A percentile compares a stretch with the other conserved stretches of the same genome.
These are phyloP conservation scores for Lordiphosa mommai DNA, from an alignment of 1,140 invertebrate species.

Conservation along the genomic window DNA sequence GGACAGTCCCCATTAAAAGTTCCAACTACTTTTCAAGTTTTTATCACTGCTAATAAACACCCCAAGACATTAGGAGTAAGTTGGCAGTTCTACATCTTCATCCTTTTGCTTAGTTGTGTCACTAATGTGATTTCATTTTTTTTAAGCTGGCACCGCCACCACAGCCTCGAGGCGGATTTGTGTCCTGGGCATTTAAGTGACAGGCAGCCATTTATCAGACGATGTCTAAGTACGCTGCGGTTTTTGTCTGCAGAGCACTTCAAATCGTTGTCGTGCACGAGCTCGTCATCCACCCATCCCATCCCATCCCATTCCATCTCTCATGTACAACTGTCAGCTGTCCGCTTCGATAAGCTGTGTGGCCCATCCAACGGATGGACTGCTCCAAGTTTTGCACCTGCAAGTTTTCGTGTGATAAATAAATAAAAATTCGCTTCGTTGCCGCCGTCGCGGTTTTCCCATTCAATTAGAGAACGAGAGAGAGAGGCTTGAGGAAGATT, in stretches of 20 bases:
- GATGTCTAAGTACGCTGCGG: conserved; percentile 62
- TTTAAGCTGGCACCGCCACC: too few species aligned
- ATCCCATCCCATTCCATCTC: background rate
- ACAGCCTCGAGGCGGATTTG: conserved; percentile 8
- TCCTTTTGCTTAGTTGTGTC: too few species aligned
- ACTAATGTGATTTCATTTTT: conserved; percentile 33
- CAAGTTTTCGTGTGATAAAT: conserved; percentile 28
- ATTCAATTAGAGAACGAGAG: conserved; percentile 20
- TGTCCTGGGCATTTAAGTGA: conserved; percentile 24
- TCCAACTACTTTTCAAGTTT: too few species aligned
- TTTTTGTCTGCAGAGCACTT: conserved; percentile 45
- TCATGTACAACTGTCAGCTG: conserved; percentile 54
- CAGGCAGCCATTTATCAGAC: conserved; percentile 67
- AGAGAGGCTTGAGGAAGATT: background rate
- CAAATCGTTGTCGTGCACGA: conserved; percentile 31
- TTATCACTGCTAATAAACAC: too few species aligned
- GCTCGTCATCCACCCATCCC: conserved; percentile 17
- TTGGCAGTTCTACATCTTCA: too few species aligned
- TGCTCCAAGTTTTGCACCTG: conserved; percentile 3
- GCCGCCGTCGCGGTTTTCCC: background rate
- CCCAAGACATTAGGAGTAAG: too few species aligned
- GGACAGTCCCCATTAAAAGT: too few species aligned
- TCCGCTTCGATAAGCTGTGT: conserved; percentile 52
- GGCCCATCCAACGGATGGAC: conserved; percentile 20
- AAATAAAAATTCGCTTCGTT: conserved; percentile 17